Conservation (phyloP, 2,113 vertebrate species). For the Megaceryle maxima region DNA sequence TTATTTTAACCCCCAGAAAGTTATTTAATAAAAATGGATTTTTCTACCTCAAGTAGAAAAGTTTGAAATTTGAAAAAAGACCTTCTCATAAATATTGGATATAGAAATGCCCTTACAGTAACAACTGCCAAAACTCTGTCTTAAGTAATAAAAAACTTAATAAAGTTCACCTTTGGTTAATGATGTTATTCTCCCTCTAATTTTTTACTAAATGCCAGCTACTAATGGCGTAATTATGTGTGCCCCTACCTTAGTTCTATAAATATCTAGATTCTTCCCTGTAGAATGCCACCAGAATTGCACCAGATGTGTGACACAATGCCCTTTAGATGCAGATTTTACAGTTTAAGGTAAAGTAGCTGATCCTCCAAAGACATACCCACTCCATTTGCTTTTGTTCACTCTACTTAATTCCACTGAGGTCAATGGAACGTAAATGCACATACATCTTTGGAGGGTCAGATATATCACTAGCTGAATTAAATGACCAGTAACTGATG, state of each 20-base stretch:
- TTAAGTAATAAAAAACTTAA: neutral
- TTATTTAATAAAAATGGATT: conserved; percentile 37
- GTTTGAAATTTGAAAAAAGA: neutral
- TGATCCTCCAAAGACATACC: neutral
- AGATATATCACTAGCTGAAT: fast-evolving
- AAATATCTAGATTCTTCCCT: neutral
- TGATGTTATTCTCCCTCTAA: neutral
- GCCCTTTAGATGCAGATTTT: neutral
- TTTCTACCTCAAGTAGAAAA: neutral
- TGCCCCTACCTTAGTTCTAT: neutral
- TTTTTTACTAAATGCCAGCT: neutral
- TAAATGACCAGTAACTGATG: neutral
- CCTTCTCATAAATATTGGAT: neutral
- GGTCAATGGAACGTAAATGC: fast-evolving
- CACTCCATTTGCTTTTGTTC: neutral
- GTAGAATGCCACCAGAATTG: neutral
- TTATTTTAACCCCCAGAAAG: conserved; percentile 4
- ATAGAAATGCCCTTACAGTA: neutral
- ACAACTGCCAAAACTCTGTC: neutral
- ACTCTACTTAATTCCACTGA: neutral
- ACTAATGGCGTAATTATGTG: neutral
- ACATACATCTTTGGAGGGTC: fast-evolving
- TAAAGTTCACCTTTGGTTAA: conserved; percentile 5
- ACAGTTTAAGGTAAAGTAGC: neutral
- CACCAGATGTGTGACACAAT: neutral